Conservation (phyloP, 2,888 invertebrate species). For the Prosopocoilus inquinatus region DNA sequence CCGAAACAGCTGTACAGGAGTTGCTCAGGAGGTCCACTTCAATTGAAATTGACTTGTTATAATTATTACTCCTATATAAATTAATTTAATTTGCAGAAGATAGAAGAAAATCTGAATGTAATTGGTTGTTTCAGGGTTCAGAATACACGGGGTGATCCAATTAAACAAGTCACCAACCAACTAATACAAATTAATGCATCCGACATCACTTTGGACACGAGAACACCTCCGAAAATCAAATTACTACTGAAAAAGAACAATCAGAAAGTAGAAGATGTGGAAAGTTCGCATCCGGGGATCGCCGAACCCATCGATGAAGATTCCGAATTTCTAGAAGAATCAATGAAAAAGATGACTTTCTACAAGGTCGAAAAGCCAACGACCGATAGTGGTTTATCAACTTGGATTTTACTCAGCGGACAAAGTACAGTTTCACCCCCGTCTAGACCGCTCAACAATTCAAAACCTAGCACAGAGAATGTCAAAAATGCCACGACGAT, state of each 20-base stretch:
- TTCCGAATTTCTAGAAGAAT: conserved; percentile 36
- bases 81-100: no score
- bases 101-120: not conserved
- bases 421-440: conserved; percentile 42
- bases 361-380: conserved; percentile 50
- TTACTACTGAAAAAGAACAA: conserved; percentile 44
- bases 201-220: conserved; percentile 57
- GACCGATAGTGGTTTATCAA: conserved; percentile 69
- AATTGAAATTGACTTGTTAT: no score
- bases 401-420: conserved; percentile 72
- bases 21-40: no score
- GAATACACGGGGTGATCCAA: conserved; percentile 55
- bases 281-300: conserved; percentile 59
- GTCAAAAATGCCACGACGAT: conserved; percentile 28
- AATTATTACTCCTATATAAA: no score
- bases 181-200: conserved; percentile 53
- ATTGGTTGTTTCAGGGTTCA: conserved; percentile 23
- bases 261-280: conserved; percentile 29
- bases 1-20: no score
- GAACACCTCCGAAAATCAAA: conserved; percentile 64
- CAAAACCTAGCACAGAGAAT: conserved; percentile 25
- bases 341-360: conserved; percentile 43
- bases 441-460: no score
- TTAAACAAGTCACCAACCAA: conserved; percentile 60
- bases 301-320: conserved; percentile 46